phyloP scores from a whole-genome alignment of 2,113 vertebrate species.

The Nesogale talazaci region DNA sequence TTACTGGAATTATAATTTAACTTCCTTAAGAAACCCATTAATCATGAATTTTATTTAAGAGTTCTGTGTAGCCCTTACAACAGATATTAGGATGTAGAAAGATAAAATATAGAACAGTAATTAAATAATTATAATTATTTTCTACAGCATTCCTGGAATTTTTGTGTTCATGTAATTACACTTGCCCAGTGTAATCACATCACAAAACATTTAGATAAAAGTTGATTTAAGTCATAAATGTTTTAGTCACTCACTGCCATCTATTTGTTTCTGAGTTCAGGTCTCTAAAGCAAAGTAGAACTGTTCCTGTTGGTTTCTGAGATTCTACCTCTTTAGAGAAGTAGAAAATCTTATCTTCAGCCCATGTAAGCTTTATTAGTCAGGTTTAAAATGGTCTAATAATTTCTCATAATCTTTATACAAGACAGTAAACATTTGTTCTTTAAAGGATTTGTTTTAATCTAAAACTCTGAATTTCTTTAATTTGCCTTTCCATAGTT shows the following conservation, averaged over 20 bases:
- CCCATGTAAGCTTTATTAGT: not conserved
- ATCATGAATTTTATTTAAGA: no score
- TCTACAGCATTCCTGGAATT: not conserved
- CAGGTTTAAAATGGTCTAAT: not conserved
- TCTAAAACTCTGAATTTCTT: constrained; percentile 11
- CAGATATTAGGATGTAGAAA: no score
- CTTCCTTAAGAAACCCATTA: no score
- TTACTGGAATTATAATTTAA: no score
- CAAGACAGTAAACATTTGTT: not conserved
- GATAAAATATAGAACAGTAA: no score
- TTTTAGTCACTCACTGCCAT: no score
- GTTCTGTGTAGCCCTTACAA: no score
- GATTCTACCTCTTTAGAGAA: no score
- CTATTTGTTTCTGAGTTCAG: not conserved
- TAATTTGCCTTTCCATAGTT: constrained; percentile 2
- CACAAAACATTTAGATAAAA: no score
- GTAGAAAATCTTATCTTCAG: constrained; percentile 3
- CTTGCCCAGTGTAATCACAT: not conserved
- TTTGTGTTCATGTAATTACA: not conserved
- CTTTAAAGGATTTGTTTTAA: constrained; percentile 40
- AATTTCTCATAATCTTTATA: constrained; percentile 1
- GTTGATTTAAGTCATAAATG: no score
- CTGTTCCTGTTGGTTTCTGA: no score
- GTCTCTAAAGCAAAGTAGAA: not conserved
- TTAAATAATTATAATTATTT: no score